A percentile compares a stretch with the other conserved stretches of the same genome.
phyloP scores from a whole-genome alignment of 1,140 invertebrate species.

The Argopecten irradians region DNA sequence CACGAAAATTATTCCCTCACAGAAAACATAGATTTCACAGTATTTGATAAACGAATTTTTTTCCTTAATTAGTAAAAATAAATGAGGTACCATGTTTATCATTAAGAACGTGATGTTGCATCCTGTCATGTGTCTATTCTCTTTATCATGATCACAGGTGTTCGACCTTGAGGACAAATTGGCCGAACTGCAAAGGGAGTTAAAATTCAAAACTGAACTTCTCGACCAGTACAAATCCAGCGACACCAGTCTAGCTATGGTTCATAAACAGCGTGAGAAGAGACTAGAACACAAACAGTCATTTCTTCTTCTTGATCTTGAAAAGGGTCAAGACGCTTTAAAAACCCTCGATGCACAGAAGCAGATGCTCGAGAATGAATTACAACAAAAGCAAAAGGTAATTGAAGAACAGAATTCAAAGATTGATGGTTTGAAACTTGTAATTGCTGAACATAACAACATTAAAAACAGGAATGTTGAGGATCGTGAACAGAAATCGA shows the following conservation, averaged over 20 bases:
- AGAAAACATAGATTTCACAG: too few species aligned
- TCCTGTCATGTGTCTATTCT: constrained; percentile 37
- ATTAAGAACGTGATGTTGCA: constrained; percentile 47
- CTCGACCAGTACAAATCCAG: constrained; percentile 57
- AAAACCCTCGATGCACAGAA: constrained; percentile 36
- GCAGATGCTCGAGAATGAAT: constrained; percentile 39
- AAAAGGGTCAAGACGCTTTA: constrained; percentile 40
- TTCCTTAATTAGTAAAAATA: too few species aligned
- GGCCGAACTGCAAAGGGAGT: constrained; percentile 49
- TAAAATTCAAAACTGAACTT: constrained; percentile 54
- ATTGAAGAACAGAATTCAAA: constrained; percentile 37
- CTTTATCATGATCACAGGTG: neutral
- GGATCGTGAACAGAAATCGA: constrained; percentile 42
- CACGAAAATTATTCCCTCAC: too few species aligned
- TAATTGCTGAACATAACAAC: constrained; percentile 45
- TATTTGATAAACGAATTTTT: too few species aligned
- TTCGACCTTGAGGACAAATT: constrained; percentile 47
- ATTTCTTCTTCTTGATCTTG: constrained; percentile 47
- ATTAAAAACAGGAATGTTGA: constrained; percentile 40
- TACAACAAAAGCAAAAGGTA: constrained; percentile 44
- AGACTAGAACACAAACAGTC: constrained; percentile 56
- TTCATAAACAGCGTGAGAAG: constrained; percentile 58
- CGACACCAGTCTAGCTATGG: constrained; percentile 49
- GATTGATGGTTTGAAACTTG: constrained; percentile 44
- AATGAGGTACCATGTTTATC: constrained; percentile 45